phyloP scores from a whole-genome alignment of 2,113 vertebrate species.

The Pimephales promelas region DNA sequence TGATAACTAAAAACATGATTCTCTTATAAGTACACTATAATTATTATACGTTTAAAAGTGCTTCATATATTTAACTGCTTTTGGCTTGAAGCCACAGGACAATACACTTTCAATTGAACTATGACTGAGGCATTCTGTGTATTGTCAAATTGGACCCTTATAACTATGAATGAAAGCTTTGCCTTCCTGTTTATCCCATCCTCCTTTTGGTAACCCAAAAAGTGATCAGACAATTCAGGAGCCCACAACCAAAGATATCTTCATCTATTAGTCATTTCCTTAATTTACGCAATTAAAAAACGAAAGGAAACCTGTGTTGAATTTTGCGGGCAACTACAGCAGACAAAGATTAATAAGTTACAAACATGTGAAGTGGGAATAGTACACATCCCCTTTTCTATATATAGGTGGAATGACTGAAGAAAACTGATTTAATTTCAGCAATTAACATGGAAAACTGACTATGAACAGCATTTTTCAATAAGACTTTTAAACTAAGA shows the following conservation, averaged over 20 bases:
- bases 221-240: neutral
- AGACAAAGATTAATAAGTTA: neutral
- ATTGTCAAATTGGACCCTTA: neutral
- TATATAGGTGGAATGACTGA: neutral
- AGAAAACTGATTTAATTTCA: constrained; percentile 37
- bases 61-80: neutral
- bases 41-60: neutral
- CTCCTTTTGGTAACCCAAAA: neutral
- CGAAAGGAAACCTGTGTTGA: neutral
- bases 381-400: constrained; percentile 4
- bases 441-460: neutral
- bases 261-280: neutral
- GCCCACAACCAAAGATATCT: neutral
- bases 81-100: neutral
- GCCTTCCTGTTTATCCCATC: neutral
- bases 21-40: neutral
- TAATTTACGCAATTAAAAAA: neutral
- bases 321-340: neutral
- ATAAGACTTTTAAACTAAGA: neutral
- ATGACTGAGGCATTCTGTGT: neutral
- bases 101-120: neutral
- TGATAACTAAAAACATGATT: neutral
- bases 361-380: neutral
- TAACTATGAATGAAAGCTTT: neutral
- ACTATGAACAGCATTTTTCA: neutral